Base-by-base conservation (phyloP, 2,113 vertebrate genomes). In the Phrynosoma blainvillii region DNA sequence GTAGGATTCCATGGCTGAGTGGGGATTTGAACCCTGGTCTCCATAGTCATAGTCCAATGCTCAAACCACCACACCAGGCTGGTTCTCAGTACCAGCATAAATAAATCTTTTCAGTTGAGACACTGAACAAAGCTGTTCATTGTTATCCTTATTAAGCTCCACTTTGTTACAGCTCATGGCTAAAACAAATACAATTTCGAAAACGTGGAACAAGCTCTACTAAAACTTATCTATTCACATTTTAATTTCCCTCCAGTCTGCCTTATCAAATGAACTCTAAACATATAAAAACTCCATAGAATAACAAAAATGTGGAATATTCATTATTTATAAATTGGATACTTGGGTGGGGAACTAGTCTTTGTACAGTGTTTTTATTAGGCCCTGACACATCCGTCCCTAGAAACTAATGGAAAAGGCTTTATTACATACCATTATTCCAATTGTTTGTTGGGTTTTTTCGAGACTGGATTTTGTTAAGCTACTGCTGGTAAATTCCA, bases 391-490 rank as follows among this genome's bases (percentile, higher is more conserved):
- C 56, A 59, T 32, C 74, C 76, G n/a, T 11, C 87, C 47, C 87
- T 93, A 92, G 92, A 75, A 87, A 65, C 79, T 59, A 90, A 88
- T 91, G 36, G 47, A 83, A 83, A 30, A 47, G 81, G 1, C 7
- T 70, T 52, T 88, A 87, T 88, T 70, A 79, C 81, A 83, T 70
- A 87, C 91, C 85, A 1, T 75, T 92, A 92, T 82, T 82, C 52
- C 66, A 23, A 95, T 92, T 30, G 78, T 91, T 88, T 36, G 36
- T 36, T 36, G 36, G 75, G 7, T 62, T 62, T 18, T 94, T 79
- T 91, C 89, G 88, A 90, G 20, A 93, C 21, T 40, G 91, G 90
- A 77, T 94, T 94, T 95, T 91, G 79, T 80, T 91, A 88, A 89
- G 86, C 0, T 1, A 71, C 74, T 79, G 86, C 90, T 90, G 73